Percentiles rank a stretch among this genome's conserved stretches.
Evolutionary conservation across 2,113 vertebrate genomes (phyloP).

Genomic region (Coturnix japonica): DNA sequence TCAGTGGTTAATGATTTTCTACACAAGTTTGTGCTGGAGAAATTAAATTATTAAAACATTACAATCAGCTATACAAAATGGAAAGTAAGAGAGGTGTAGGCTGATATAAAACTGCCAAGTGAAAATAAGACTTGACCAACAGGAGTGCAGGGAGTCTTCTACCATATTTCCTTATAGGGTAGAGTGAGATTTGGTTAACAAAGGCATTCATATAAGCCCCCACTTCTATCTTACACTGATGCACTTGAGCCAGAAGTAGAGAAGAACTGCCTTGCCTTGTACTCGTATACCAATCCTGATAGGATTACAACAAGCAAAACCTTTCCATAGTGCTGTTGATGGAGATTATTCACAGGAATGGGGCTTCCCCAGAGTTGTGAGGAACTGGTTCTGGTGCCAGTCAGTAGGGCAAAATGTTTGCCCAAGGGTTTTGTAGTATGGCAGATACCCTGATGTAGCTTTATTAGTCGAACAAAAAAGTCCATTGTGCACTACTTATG

Average conservation of each 20-base stretch:
- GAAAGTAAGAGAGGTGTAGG: neutral
- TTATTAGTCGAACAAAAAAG: conserved; percentile 25
- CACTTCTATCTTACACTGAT: neutral
- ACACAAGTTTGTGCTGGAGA: neutral
- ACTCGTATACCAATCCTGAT: neutral
- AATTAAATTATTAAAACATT: neutral
- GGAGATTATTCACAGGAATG: neutral
- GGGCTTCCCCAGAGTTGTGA: neutral
- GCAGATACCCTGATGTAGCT: neutral
- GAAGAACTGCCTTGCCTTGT: neutral
- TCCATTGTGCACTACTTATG: neutral
- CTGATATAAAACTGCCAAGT: neutral
- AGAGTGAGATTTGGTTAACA: neutral
- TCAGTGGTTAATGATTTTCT: neutral
- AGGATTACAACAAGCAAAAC: neutral
- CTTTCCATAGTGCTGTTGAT: neutral
- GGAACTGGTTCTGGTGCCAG: neutral
- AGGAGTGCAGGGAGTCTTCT: neutral
- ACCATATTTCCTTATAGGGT: neutral
- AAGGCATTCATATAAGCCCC: neutral
- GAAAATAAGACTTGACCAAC: neutral
- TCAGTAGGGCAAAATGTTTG: neutral
- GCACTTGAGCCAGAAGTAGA: neutral
- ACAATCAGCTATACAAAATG: neutral
- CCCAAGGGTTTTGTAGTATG: neutral